Conservation (phyloP, 2,888 invertebrate species). For the Eristalinus sepulchralis region DNA sequence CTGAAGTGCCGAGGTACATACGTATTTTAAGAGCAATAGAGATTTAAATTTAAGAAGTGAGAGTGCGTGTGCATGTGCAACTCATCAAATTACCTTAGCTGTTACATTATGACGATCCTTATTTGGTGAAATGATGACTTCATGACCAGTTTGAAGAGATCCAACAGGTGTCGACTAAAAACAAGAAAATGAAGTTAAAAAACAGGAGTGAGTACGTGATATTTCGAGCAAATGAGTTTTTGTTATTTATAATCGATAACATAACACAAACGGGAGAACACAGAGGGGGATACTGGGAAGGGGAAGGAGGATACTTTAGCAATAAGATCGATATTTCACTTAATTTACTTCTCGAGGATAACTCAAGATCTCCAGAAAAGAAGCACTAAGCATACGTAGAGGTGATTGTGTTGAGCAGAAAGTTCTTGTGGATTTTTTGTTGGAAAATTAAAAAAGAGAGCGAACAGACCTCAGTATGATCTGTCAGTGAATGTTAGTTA, state of each 20-base stretch:
- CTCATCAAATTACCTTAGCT: slow-evolving; percentile 86
- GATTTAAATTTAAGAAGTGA: slow-evolving; percentile 18
- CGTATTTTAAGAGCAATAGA: neutral
- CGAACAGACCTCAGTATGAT: too few species aligned
- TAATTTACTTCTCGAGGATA: neutral
- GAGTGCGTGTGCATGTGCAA: slow-evolving; percentile 12
- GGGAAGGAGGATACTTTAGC: neutral
- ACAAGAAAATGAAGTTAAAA: slow-evolving; percentile 69
- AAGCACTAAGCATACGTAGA: slow-evolving; percentile 17
- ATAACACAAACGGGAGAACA: slow-evolving; percentile 12
- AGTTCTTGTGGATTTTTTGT: neutral
- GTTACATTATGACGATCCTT: slow-evolving; percentile 91
- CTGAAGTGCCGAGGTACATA: neutral
- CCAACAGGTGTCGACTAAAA: slow-evolving; percentile 96
- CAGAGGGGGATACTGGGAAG: neutral
- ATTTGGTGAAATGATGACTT: slow-evolving; percentile 94
- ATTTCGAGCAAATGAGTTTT: slow-evolving; percentile 64
- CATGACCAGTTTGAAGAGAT: slow-evolving; percentile 94
- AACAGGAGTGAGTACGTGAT: slow-evolving; percentile 64
- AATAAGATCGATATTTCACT: neutral
- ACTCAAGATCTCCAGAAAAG: neutral
- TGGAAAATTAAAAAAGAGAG: neutral
- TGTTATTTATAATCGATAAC: slow-evolving; percentile 45
- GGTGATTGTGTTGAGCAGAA: neutral
- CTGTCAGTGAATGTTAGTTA: too few species aligned